A percentile compares a stretch with the other conserved stretches of the same genome.
phyloP scores from a whole-genome alignment of 2,797 vertebrate species.

The Zalophus californianus region DNA sequence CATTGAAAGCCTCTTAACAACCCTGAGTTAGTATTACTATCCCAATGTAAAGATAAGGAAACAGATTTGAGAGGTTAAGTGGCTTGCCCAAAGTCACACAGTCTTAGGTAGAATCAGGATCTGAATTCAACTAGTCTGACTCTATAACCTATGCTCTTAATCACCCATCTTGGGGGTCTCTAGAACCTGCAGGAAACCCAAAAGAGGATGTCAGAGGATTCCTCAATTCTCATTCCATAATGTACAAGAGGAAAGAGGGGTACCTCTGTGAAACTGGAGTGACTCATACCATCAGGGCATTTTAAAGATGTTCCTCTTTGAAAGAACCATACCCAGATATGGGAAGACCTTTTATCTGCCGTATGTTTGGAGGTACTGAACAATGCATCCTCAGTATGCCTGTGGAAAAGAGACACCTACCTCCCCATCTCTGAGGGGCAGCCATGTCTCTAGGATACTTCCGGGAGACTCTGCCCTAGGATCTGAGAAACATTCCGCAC shows the following conservation, averaged over 20 bases:
- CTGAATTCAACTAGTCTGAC: neutral
- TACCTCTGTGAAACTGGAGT: neutral
- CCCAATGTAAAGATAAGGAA: neutral
- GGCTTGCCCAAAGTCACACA: neutral
- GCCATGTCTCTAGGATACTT: neutral
- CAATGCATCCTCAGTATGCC: neutral
- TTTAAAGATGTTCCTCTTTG: neutral
- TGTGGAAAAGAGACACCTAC: neutral
- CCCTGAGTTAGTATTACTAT: neutral
- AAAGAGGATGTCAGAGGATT: neutral
- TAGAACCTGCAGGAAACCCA: constrained; percentile 3
- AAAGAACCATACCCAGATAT: neutral
- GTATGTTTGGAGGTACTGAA: neutral
- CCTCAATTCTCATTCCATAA: neutral
- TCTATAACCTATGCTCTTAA: constrained; percentile 10
- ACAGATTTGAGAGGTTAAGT: neutral
- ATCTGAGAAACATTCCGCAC: neutral
- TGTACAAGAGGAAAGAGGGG: neutral
- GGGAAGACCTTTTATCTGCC: neutral
- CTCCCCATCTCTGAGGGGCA: neutral
- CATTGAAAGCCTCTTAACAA: neutral
- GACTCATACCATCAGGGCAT: neutral
- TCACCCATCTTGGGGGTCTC: neutral
- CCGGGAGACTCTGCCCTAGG: neutral
- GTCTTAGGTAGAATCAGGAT: neutral